phyloP scores from a whole-genome alignment of 2,888 invertebrate species.

The Boloria euphrosyne region DNA sequence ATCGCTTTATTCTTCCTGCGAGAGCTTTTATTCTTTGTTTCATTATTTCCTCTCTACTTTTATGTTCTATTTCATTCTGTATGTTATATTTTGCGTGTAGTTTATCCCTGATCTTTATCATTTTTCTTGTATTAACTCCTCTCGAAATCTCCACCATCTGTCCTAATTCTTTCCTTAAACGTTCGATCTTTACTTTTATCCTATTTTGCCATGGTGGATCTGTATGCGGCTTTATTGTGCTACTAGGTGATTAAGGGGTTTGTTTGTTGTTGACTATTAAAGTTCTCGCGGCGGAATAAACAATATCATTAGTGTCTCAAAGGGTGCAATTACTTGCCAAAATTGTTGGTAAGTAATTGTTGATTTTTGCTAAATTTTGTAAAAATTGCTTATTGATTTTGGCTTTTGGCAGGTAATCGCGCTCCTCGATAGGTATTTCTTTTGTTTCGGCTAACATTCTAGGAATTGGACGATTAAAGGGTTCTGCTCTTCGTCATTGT shows the following conservation, averaged over 20 bases:
- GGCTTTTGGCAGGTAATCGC: constrained; percentile 1
- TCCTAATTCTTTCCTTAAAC: too few relatives aligned
- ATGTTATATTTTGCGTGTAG: constrained; percentile 15
- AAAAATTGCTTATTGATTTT: constrained; percentile 3
- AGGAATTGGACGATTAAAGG: background rate
- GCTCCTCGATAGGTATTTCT: constrained; percentile 8
- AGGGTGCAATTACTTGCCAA: background rate
- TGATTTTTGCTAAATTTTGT: too few relatives aligned
- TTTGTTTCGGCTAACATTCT: background rate
- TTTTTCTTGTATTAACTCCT: background rate
- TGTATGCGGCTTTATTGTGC: too few relatives aligned
- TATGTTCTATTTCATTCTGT: constrained; percentile 5
- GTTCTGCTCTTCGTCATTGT: background rate
- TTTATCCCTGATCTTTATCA: constrained; percentile 14
- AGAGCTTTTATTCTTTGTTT: constrained; percentile 32
- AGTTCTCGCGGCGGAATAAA: constrained; percentile 11
- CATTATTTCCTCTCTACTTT: constrained; percentile 14
- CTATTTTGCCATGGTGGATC: too few relatives aligned
- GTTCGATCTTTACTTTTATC: too few relatives aligned
- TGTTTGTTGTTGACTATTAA: background rate
- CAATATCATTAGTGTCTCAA: background rate
- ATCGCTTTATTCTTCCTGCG: constrained; percentile 27
- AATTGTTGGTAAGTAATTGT: background rate
- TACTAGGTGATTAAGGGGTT: too few relatives aligned
- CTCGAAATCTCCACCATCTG: too few relatives aligned